Percentiles rank a stretch among this genome's conserved stretches.
These are phyloP conservation scores for Empidonax alnorum DNA, from an alignment of 2,113 vertebrate species.

Conservation along the genomic window DNA sequence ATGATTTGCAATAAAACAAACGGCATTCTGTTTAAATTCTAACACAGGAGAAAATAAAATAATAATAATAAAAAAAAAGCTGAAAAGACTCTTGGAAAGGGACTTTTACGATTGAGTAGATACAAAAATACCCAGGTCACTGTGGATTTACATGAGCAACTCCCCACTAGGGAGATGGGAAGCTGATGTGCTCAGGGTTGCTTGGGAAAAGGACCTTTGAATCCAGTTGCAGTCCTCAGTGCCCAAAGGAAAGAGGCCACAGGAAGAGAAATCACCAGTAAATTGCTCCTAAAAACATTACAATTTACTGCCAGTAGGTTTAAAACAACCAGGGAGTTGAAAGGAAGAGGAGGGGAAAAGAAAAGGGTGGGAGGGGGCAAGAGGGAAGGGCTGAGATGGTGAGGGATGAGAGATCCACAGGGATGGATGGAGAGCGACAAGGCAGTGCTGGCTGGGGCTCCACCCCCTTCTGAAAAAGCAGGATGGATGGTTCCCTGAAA, in stretches of 20 bases:
- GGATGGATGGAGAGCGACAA: background rate
- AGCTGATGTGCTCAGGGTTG: background rate
- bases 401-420: background rate
- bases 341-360: background rate
- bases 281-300: background rate
- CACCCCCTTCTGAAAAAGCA: background rate
- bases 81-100: background rate
- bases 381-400: background rate
- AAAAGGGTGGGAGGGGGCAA: background rate
- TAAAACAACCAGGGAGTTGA: fast-evolving
- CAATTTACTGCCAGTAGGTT: background rate
- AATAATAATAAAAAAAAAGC: no score
- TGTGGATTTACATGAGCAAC: background rate
- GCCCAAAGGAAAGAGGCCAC: background rate
- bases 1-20: background rate
- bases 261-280: background rate
- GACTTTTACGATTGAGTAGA: background rate
- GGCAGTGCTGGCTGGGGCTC: background rate
- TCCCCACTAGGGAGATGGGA: background rate
- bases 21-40: background rate
- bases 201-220: background rate
- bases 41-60: fast-evolving
- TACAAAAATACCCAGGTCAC: background rate
- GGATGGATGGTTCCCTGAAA: background rate
- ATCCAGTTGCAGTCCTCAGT: background rate